A percentile compares a stretch with the other conserved stretches of the same genome.
Conservation (phyloP, 2,888 invertebrate genomes). For the Escarpia spicata region DNA sequence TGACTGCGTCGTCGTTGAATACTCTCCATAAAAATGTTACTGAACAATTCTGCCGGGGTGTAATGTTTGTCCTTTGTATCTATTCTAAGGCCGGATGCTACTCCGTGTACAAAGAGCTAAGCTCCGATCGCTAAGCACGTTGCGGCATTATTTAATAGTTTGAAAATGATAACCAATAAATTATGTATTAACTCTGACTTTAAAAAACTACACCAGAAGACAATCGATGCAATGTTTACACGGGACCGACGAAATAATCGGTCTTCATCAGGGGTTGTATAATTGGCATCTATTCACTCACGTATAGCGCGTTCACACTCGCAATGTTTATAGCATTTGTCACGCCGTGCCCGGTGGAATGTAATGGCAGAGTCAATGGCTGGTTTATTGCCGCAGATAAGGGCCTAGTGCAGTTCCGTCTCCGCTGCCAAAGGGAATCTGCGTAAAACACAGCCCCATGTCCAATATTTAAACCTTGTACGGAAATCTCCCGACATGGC, state of each 20-base stretch:
- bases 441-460: neutral
- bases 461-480: neutral
- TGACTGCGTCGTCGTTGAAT: neutral
- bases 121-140: too few species aligned
- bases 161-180: too few species aligned
- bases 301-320: neutral
- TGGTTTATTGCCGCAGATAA: neutral
- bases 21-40: too few species aligned
- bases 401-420: neutral
- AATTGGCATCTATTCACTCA: neutral
- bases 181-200: neutral
- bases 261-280: neutral
- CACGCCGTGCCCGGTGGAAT: neutral
- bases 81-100: too few species aligned
- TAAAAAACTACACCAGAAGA: neutral
- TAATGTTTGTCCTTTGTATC: too few species aligned
- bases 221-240: neutral
- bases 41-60: too few species aligned
- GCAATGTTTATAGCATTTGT: slow-evolving; percentile 16
- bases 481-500: neutral
- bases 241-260: neutral
- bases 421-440: neutral
- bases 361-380: neutral
- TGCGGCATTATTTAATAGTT: too few species aligned
- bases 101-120: too few species aligned